These are phyloP conservation scores for Toxostoma redivivum DNA, from an alignment of 2,113 vertebrate genomes.

Conservation along the genomic window DNA sequence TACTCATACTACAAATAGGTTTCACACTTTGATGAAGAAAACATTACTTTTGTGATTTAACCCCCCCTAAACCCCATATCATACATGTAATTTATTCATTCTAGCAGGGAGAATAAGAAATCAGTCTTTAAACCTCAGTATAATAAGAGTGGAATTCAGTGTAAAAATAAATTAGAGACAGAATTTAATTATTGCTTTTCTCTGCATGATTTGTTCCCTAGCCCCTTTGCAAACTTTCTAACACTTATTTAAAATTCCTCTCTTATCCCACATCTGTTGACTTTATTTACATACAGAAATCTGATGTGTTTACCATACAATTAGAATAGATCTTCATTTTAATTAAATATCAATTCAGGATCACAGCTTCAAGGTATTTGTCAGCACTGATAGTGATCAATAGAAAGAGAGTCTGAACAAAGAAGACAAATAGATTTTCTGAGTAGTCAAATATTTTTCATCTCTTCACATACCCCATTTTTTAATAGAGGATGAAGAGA, in stretches of 20 bases:
- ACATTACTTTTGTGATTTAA: conserved; percentile 15
- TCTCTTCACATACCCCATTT: conserved; percentile 22
- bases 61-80: not conserved
- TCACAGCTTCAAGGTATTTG: conserved; percentile 66
- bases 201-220: conserved; percentile 54
- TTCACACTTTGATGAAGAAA: conserved; percentile 28
- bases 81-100: conserved; percentile 39
- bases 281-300: conserved; percentile 72
- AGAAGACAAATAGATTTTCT: conserved; percentile 62
- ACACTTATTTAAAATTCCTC: conserved; percentile 66
- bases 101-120: conserved; percentile 52
- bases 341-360: conserved; percentile 77
- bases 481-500: conserved; percentile 33
- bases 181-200: conserved; percentile 75
- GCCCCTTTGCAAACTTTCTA: conserved; percentile 66
- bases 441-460: conserved; percentile 40
- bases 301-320: conserved; percentile 71
- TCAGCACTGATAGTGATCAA: conserved; percentile 69
- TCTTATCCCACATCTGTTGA: conserved; percentile 72
- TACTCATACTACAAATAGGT: not conserved
- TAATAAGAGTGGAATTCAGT: conserved; percentile 64
- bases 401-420: conserved; percentile 61
- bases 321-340: conserved; percentile 75
- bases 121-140: conserved; percentile 42
- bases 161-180: conserved; percentile 64